These are phyloP conservation scores for Prunella fulvescens DNA, from an alignment of 2,113 vertebrate genomes.

Conservation along the genomic window DNA sequence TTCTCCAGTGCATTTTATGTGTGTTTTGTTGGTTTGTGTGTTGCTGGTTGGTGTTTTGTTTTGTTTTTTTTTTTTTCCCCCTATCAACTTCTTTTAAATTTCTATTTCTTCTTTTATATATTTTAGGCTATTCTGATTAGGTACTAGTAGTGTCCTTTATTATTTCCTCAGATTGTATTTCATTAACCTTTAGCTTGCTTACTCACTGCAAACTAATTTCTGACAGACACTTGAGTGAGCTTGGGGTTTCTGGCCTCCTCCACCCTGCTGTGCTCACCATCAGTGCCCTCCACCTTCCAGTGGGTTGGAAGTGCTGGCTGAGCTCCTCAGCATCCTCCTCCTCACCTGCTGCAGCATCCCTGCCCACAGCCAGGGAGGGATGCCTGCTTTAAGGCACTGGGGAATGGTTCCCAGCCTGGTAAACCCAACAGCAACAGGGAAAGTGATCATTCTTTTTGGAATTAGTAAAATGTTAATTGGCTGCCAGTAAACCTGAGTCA, in stretches of 20 bases:
- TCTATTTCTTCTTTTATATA: not conserved
- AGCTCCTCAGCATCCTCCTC: not conserved
- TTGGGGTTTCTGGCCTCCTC: not conserved
- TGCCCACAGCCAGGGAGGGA: not conserved
- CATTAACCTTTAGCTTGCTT: not conserved
- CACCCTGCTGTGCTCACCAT: accelerated
- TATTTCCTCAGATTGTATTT: conserved; percentile 15
- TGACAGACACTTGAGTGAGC: accelerated
- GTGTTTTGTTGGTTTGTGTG: not conserved
- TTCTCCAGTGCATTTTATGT: not conserved
- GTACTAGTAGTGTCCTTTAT: not conserved
- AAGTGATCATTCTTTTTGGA: not conserved
- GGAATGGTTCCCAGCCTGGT: not conserved
- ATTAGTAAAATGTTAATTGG: not conserved
- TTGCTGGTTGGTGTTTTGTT: not conserved
- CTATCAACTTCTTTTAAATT: not conserved
- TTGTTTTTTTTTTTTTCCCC: not conserved
- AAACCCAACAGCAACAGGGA: accelerated
- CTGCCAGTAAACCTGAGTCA: not conserved
- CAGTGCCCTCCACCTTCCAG: not conserved
- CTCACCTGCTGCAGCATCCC: not conserved
- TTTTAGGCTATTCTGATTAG: not conserved
- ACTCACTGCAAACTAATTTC: not conserved
- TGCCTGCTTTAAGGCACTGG: not conserved
- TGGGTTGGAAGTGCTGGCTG: accelerated